Conservation (phyloP, 1,140 invertebrate species). For the Zophobas atratus region DNA sequence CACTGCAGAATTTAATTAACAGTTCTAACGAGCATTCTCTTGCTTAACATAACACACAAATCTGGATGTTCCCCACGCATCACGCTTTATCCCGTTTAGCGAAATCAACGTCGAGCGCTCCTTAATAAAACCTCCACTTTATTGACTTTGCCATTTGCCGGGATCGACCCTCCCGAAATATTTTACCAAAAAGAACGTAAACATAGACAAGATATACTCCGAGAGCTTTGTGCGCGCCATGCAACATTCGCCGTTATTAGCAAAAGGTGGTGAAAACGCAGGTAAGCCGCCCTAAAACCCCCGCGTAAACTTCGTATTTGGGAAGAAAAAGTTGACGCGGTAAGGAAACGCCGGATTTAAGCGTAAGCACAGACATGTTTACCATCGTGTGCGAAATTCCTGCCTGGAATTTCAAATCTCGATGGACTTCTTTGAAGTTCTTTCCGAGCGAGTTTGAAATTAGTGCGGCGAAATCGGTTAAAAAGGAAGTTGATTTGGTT, state of each 20-base stretch:
- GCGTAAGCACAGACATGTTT: neutral
- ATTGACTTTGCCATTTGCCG: neutral
- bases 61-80: no score
- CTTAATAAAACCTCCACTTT: neutral
- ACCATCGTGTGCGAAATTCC: neutral
- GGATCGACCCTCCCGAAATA: slow-evolving; percentile 2
- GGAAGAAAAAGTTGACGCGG: neutral
- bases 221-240: neutral
- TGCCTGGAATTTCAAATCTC: neutral
- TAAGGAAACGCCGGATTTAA: neutral
- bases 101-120: neutral
- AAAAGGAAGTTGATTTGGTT: neutral
- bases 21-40: no score
- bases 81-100: no score
- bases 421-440: neutral
- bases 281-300: slow-evolving; percentile 2
- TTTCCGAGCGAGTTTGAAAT: neutral
- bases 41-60: no score
- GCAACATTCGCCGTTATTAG: neutral
- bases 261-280: neutral
- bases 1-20: no score
- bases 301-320: neutral
- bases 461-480: neutral
- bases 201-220: neutral
- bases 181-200: neutral